Conservation (phyloP, 1,140 invertebrate species). For the Drosophila murphyi region DNA sequence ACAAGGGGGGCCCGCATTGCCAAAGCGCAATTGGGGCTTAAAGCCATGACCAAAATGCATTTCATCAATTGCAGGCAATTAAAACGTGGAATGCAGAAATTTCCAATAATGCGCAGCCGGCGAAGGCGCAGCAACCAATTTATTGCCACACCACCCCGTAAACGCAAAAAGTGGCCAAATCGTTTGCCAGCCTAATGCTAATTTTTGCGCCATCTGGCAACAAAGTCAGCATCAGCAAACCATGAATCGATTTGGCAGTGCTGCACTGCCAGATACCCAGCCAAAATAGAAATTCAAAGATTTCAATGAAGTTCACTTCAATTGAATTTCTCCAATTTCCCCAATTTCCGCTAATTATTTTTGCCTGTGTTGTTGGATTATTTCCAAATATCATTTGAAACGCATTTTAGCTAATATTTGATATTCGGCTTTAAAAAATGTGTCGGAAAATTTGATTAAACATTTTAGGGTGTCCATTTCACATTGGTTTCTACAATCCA, state of each 20-base stretch:
- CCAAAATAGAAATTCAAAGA: no score
- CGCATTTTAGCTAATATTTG: no score
- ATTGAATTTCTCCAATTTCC: no score
- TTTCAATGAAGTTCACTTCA: no score
- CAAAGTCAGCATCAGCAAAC: constrained; percentile 30
- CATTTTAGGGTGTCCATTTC: no score
- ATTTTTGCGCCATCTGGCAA: constrained; percentile 73
- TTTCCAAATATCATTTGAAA: no score
- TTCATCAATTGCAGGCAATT: constrained; percentile 71
- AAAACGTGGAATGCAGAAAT: constrained; percentile 67
- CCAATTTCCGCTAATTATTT: no score
- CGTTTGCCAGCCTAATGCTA: constrained; percentile 72
- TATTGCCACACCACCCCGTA: constrained; percentile 16
- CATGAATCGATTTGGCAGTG: not conserved
- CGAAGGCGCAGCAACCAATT: constrained; percentile 18
- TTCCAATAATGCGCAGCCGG: constrained; percentile 69
- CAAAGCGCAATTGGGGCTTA: constrained; percentile 21
- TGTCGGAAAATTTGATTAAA: no score
- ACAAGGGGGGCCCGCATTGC: constrained; percentile 30
- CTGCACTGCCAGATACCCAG: not conserved
- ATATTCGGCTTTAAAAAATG: no score
- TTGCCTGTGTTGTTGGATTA: no score
- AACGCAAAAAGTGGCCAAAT: constrained; percentile 42
- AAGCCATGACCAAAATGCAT: constrained; percentile 42
- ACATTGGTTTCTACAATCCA: no score